Evolutionary conservation across 2,797 vertebrate genomes (phyloP).

Genomic region (Anableps anableps): DNA sequence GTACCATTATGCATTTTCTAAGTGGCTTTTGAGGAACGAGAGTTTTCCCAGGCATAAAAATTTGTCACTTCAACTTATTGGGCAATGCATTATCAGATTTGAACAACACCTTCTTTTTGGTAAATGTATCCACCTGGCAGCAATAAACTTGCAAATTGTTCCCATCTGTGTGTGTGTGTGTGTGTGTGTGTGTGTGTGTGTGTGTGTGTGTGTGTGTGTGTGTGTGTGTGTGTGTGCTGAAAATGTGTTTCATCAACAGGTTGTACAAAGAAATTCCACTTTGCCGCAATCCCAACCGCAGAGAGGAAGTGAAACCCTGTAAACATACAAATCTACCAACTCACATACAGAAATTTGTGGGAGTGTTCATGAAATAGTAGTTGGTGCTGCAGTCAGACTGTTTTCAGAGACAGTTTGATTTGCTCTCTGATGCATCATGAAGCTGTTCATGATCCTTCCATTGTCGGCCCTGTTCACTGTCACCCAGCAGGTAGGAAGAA

Average conservation of each 20-base stretch:
- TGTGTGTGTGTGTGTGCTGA: not conserved
- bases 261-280: not conserved
- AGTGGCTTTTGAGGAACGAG: not conserved
- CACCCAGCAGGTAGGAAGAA: conserved; percentile 58
- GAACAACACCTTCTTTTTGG: not conserved
- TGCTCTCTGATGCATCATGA: conserved; percentile 46
- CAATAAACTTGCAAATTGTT: not conserved
- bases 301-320: conserved; percentile 42
- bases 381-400: not conserved
- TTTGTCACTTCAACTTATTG: not conserved
- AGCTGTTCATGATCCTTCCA: conserved; percentile 16
- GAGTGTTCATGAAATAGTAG: conserved; percentile 11
- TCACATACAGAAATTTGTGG: not conserved
- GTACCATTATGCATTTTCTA: not conserved
- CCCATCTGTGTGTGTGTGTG: not conserved
- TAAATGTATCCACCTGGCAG: not conserved
- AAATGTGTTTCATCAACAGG: not conserved
- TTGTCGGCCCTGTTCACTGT: conserved; percentile 49
- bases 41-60: not conserved
- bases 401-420: not conserved
- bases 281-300: conserved; percentile 5
- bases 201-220: too few relatives aligned
- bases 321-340: not conserved
- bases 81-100: not conserved
- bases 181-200: too few relatives aligned